A percentile compares a stretch with the other conserved stretches of the same genome.
Evolutionary conservation across 2,113 vertebrate species (phyloP).

Genomic region (Antigone vipio): DNA sequence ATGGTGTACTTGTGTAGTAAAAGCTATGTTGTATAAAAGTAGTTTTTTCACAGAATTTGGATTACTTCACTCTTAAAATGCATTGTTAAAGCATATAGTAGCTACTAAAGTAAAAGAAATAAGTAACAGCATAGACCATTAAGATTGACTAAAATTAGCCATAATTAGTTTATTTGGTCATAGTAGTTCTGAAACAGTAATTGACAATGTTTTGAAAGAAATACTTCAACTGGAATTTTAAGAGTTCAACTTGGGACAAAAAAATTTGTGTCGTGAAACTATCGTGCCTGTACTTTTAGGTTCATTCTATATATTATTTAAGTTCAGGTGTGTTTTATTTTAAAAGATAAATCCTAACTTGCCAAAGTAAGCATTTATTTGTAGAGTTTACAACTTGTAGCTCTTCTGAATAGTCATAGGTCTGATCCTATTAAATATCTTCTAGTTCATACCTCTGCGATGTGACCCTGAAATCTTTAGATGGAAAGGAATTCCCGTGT

Average conservation of each 20-base stretch:
- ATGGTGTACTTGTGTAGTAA: not conserved
- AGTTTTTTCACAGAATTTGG: not conserved
- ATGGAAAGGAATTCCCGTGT: constrained; percentile 93
- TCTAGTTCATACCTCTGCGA: constrained; percentile 89
- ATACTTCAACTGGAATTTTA: not conserved
- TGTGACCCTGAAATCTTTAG: constrained; percentile 91
- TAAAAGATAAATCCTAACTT: not conserved
- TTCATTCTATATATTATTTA: not conserved
- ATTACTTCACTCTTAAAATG: not conserved
- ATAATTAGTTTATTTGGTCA: not conserved
- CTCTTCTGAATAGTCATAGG: not conserved
- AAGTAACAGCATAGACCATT: not conserved
- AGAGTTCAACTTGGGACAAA: not conserved
- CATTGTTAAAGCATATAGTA: not conserved
- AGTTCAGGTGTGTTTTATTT: not conserved
- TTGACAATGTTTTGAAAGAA: not conserved
- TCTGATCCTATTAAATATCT: constrained; percentile 36
- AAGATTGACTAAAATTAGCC: not conserved
- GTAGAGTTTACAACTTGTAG: not conserved
- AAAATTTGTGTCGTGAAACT: not conserved
- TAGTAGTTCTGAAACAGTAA: not conserved
- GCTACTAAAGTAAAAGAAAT: not conserved
- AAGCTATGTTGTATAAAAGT: not conserved
- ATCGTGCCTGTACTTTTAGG: not conserved
- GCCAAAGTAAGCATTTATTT: not conserved